Percentiles rank a stretch among this genome's conserved stretches.
These are phyloP conservation scores for Chondrilla cf. caribensis DNA, from an alignment of 37 sponge, comb jelly and placozoan species.

Conservation along the genomic window DNA sequence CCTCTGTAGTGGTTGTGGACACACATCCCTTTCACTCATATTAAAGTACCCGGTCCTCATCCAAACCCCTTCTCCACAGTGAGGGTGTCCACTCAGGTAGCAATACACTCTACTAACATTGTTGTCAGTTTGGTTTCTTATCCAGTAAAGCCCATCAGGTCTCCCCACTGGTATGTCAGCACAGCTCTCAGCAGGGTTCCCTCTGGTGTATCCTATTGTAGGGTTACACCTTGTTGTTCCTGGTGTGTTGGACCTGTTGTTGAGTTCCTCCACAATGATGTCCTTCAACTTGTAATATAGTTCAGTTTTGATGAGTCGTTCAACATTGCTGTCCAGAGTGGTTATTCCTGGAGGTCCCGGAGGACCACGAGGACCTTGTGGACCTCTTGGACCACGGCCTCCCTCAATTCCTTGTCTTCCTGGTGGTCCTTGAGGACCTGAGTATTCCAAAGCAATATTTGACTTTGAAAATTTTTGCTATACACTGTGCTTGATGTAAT, in stretches of 20 bases:
- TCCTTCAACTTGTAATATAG: constrained; percentile 3
- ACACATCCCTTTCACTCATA: background rate
- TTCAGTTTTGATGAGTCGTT: constrained; percentile 13
- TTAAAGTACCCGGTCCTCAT: constrained; percentile 16
- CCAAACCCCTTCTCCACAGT: constrained; percentile 31
- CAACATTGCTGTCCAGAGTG: background rate
- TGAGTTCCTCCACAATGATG: background rate
- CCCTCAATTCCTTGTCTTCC: background rate
- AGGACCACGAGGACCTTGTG: constrained; percentile 1
- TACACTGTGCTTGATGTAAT: background rate
- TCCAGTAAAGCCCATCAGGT: constrained; percentile 8
- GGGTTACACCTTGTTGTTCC: background rate
- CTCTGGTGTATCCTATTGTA: no score
- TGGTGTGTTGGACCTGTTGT: no score
- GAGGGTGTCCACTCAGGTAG: constrained; percentile 9
- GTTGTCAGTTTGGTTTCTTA: background rate
- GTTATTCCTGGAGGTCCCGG: constrained; percentile 10
- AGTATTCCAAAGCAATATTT: background rate
- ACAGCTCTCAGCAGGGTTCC: constrained; percentile 2
- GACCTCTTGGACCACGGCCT: no score
- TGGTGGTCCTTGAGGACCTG: background rate
- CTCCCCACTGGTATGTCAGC: constrained; percentile 10
- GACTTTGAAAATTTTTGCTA: background rate
- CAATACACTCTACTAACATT: background rate
- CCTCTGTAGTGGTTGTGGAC: constrained; percentile 7